Base-by-base conservation (phyloP, 2,797 vertebrate species). In the Gymnothorax javanicus region DNA sequence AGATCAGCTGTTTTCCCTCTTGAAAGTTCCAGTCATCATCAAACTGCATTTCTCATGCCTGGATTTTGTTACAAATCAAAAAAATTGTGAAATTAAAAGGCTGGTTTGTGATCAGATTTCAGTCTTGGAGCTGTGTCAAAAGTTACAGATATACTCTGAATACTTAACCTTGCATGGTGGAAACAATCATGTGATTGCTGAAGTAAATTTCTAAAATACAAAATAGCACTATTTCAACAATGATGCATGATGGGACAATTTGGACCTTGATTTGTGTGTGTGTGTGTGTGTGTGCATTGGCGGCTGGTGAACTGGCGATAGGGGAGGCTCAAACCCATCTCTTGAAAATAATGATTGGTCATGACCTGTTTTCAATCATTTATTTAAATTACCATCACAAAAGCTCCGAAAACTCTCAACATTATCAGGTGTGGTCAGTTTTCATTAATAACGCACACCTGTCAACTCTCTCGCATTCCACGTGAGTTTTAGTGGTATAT, bases 1-100 rank as follows among this genome's bases (percentile, higher is more conserved):
- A 90, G 91, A 91, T 92, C 91, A 89, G 52, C 50, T 54, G 20
- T 54, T 17, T 81, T 56, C 52, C 56, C 50, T 81, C 56, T n/a
- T 12, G 56, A n/a, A 57, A 64, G 58, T 82, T 20, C 82, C 82
- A 57, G 12, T n/a, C 52, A 81, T 83, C 71, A 23, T 59, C 59
- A 69, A 59, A 20, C 33, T 5, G 3, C 4, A 54, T 83, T 82
- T 56, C 20, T 56, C 54, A 82, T 8, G 25, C 79, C 20, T 12
- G 79, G 56, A 57, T 20, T 83, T 11, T 33, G 27, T 33, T 27
- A 58, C 56, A 6, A 25, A 83, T 25, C 2, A 13, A 83, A 43
- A 83, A 59, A 25, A 60, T 59, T 58, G 50, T 17, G 43, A 58
- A 82, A 83, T 33, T 20, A 57, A 54, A 83, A 33, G 13, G n/a